Conservation (phyloP, 2,888 invertebrate species). For the Agrochola lota region DNA sequence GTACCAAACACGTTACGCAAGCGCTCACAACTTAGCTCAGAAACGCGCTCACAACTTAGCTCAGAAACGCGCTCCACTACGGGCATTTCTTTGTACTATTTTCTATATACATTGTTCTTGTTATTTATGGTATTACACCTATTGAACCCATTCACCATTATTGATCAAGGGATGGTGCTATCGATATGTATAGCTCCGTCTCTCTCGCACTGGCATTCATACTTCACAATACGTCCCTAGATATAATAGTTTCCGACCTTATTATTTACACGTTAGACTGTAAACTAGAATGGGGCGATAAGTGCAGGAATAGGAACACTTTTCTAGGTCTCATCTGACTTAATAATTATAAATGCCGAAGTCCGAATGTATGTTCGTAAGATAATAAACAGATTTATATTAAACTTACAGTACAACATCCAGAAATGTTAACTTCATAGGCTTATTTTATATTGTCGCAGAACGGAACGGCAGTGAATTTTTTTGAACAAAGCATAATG, state of each 20-base stretch:
- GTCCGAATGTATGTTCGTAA: background rate
- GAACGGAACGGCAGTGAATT: background rate
- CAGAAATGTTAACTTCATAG: background rate
- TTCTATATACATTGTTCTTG: too few relatives aligned
- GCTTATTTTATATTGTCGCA: too few relatives aligned
- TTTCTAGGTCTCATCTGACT: background rate
- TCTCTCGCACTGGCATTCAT: background rate
- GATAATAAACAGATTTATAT: background rate
- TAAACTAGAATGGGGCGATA: background rate
- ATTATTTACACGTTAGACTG: background rate
- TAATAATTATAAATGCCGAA: slow-evolving; percentile 8
- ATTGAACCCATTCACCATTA: background rate
- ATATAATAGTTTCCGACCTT: background rate
- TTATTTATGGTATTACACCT: too few relatives aligned
- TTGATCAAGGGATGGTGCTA: too few relatives aligned
- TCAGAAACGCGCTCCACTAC: too few relatives aligned
- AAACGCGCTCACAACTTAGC: too few relatives aligned
- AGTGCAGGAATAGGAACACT: background rate
- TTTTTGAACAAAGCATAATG: background rate
- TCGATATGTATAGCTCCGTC: too few relatives aligned
- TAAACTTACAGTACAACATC: background rate
- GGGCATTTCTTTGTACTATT: too few relatives aligned
- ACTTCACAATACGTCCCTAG: background rate
- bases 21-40: too few relatives aligned
- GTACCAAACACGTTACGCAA: too few relatives aligned